Evolutionary conservation across 2,113 vertebrate genomes (phyloP).

Genomic region (human (Homo sapiens)): GRCh38 chr17:32334501-32335000

Average conservation of each 20-base stretch:
- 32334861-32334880: neutral
- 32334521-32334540: constrained; percentile 88
- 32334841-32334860: constrained; percentile 69
- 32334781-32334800: constrained; percentile 92
- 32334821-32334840: constrained; percentile 94
- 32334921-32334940: neutral
- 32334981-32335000: neutral
- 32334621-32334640: constrained; percentile 8
- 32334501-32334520: constrained; percentile 90
- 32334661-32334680: neutral
- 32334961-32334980: neutral
- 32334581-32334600: constrained; percentile 94
- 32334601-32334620: constrained; percentile 87
- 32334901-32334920: neutral
- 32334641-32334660: constrained; percentile 13
- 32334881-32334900: neutral
- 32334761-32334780: constrained; percentile 86
- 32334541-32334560: constrained; percentile 91
- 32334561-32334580: constrained; percentile 95
- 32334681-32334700: too few relatives aligned
- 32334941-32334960: fast-evolving
- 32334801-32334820: constrained; percentile 91
- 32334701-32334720: neutral
- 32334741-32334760: constrained; percentile 1
- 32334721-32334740: neutral